Conservation (phyloP, 2,888 invertebrate species). For the Acleris emargana region DNA sequence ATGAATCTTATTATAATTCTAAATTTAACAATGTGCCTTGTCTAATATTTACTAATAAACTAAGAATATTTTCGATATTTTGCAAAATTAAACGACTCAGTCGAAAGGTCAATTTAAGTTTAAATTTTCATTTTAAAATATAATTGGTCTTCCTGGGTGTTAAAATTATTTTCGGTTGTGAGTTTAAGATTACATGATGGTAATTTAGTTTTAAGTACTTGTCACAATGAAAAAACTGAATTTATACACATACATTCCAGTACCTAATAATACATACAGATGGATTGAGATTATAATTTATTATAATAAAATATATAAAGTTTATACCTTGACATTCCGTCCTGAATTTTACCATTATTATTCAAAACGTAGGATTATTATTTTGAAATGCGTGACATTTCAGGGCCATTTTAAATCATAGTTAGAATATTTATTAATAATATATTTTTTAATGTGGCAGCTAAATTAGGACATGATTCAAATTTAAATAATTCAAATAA, state of each 20-base stretch:
- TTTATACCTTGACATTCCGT: slow-evolving; percentile 65
- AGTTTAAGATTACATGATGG: slow-evolving; percentile 48
- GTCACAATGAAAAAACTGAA: slow-evolving; percentile 46
- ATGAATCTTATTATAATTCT: slow-evolving; percentile 13
- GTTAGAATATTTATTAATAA: slow-evolving; percentile 34
- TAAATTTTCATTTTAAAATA: slow-evolving; percentile 31
- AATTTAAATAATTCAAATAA: too few species aligned
- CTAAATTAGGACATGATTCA: slow-evolving; percentile 4
- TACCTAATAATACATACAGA: slow-evolving; percentile 32
- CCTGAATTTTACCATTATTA: slow-evolving; percentile 63
- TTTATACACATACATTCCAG: slow-evolving; percentile 32
- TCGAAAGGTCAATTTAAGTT: slow-evolving; percentile 12
- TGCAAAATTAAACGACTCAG: slow-evolving; percentile 10
- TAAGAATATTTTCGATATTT: slow-evolving; percentile 26
- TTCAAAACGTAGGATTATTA: slow-evolving; percentile 25
- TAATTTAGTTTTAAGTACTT: slow-evolving; percentile 43
- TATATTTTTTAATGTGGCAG: slow-evolving; percentile 19
- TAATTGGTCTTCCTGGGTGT: slow-evolving; percentile 10
- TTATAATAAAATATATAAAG: slow-evolving; percentile 38
- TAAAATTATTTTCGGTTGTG: slow-evolving; percentile 62
- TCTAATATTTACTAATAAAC: slow-evolving; percentile 27
- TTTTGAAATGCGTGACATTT: slow-evolving; percentile 29
- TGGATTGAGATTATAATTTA: slow-evolving; percentile 41
- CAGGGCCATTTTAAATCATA: slow-evolving; percentile 35
- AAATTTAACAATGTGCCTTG: slow-evolving; percentile 30